Base-by-base conservation (phyloP, 2,113 vertebrate species). In the Gadus macrocephalus region DNA sequence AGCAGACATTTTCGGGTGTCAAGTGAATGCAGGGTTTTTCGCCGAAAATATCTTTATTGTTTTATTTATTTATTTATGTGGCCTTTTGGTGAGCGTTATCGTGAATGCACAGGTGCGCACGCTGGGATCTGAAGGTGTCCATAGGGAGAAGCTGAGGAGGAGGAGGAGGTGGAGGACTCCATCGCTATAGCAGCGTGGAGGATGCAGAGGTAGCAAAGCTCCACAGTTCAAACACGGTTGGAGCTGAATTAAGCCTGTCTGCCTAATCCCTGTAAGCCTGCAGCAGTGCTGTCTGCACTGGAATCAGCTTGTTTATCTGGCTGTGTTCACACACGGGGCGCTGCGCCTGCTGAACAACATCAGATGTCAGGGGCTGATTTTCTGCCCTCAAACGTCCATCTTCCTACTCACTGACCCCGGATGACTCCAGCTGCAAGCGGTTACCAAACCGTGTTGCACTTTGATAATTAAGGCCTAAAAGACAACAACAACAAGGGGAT, bases 191-290 rank as follows among this genome's bases (percentile, higher is more conserved):
- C 75, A 69, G 69, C 79, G 78, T 79, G 66, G 62, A 75, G 69
- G 71, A 69, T 80, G 78, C 70, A 67, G 79, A 77, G 73, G 69
- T 71, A 62, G 79, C 71, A 88, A 83, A 73, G 78, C 82, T 58
- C 55, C 64, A 85, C 73, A 82, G 86, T 88, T 89, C 82, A 88
- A 87, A 89, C 75, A 77, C 80, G 84, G 86, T 80, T 84, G 68
- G 84, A 86, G 81, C 83, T 82, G 87, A 89, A 87, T 88, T 88
- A 90, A 90, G 84, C 86, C 82, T 76, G 83, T 71, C 84, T 81
- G 82, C 85, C 74, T 91, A 89, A 91, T 90, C 88, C 89, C 85
- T 75, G 75, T 86, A 89, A 89, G 83, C 89, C 87, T 72, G 78
- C 83, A 77, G 83, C 84, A 78, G 85, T 78, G 71, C 83, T 83